Evolutionary conservation across 2,113 vertebrate genomes (phyloP), one percentile per base, ranked within the genome.

Genomic region (Circaetus cinerascens): DNA sequence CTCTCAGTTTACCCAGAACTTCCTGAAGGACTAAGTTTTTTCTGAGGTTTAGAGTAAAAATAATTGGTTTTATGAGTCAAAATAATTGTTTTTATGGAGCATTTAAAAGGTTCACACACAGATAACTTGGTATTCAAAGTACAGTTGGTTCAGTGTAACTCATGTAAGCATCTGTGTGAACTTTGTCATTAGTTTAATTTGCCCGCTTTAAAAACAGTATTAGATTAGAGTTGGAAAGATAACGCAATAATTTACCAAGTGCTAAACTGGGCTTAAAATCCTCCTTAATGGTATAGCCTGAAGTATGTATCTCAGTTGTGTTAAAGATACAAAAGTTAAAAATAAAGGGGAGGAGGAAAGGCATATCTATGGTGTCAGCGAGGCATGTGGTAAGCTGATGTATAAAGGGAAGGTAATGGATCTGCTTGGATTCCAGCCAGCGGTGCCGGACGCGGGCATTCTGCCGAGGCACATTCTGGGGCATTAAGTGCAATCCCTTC

Each of bases 401-500:
- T 93, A 93, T 96, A 86, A 96, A 94, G 82, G 84, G 90, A 94
- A 94, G 79, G 96, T 94, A 96, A 97, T 93, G 89, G 95, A 97
- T 96, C 94, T 95, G 41, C 77, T 56, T 97, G 97, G 93, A 97
- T 93, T 96, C 86, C 92, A 86, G 92, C 95, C 93, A 89, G 59
- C 3, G 26, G 77, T 87, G 86, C 66, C 5, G 48, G 75, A 86
- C 82, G 1, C 1, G 1, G 41, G 85, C 82, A 25, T 81, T 92
- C 79, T 95, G 88, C 93, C 63, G 66, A 90, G 87, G 72, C 92
- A 21, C 93, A 68, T 97, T 97, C 94, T 12, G 0, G 79, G 88
- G 86, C 86, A 86, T 96, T 92, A 95, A 89, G 92, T 69, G 66
- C 92, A 96, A 71, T 95, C 88, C 62, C 53, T 94, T 88, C 76